These are phyloP conservation scores for Speoplatyrhinus poulsoni DNA, from an alignment of 2,113 vertebrate species.

Conservation along the genomic window DNA sequence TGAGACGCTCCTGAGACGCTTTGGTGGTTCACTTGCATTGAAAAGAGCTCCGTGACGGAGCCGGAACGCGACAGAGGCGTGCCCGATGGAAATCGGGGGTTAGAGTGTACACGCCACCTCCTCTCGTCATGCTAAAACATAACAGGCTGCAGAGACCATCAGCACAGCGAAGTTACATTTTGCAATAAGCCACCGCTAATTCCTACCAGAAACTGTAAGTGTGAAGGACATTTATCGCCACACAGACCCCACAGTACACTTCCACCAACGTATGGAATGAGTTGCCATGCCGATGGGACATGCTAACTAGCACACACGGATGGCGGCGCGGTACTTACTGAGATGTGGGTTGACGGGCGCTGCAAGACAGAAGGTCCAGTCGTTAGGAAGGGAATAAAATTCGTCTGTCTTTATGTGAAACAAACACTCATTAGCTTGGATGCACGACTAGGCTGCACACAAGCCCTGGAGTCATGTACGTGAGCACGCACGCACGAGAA, in stretches of 20 bases:
- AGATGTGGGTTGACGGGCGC: constrained; percentile 84
- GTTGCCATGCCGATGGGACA: constrained; percentile 7
- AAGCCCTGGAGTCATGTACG: no score
- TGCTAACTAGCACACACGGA: constrained; percentile 25
- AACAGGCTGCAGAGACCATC: not conserved
- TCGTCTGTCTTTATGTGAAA: constrained; percentile 21
- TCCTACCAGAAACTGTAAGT: not conserved
- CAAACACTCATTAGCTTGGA: constrained; percentile 17
- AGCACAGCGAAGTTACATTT: no score
- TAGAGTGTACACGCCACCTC: not conserved
- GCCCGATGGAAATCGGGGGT: no score
- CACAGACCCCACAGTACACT: constrained; percentile 12
- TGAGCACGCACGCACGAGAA: not conserved
- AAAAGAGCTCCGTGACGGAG: no score
- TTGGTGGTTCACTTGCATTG: no score
- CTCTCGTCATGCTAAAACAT: not conserved
- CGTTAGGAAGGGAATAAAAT: constrained; percentile 44
- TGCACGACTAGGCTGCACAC: not conserved
- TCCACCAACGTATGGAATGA: constrained; percentile 19
- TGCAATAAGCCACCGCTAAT: not conserved
- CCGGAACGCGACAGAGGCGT: no score
- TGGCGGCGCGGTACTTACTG: constrained; percentile 74
- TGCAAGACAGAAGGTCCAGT: constrained; percentile 64
- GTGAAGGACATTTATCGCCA: not conserved
- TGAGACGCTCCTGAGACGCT: no score